phyloP scores from a whole-genome alignment of 2,797 vertebrate species.

The Tenualosa ilisha region DNA sequence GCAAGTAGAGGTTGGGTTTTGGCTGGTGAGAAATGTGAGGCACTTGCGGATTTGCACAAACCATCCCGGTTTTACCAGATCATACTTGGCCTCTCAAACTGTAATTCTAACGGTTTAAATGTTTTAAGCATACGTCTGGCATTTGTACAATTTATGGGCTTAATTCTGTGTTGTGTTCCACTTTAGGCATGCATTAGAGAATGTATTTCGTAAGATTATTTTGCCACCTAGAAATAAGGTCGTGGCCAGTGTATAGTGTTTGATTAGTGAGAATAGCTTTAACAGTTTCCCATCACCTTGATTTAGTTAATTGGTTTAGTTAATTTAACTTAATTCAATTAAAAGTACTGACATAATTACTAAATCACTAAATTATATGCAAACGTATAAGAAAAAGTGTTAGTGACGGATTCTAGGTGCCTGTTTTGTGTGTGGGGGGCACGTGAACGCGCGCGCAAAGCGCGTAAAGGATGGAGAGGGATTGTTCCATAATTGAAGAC shows the following conservation, averaged over 20 bases:
- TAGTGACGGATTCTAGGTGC: background rate
- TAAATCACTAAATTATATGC: background rate
- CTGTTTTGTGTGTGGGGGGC: background rate
- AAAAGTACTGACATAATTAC: background rate
- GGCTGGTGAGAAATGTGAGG: conserved; percentile 56
- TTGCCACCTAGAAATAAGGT: background rate
- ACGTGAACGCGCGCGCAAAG: background rate
- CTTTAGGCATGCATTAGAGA: background rate
- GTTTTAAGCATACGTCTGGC: background rate
- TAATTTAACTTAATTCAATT: too few species aligned
- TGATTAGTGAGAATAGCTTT: background rate
- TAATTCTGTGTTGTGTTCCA: background rate
- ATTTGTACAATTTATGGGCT: background rate
- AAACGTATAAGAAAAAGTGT: background rate
- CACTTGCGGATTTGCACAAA: conserved; percentile 30
- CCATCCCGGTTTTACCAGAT: conserved; percentile 10
- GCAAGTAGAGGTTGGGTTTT: conserved; percentile 55
- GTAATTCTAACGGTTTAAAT: conserved; percentile 18
- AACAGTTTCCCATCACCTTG: background rate
- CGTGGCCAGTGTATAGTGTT: background rate
- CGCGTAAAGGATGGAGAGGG: conserved; percentile 21
- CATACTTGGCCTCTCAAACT: background rate
- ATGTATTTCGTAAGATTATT: background rate
- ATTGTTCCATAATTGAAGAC: conserved; percentile 54
- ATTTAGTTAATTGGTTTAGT: background rate